Evolutionary conservation across 2,888 invertebrate genomes (phyloP), one percentile per base, ranked within the genome.

Genomic region (Biston stratarius): DNA sequence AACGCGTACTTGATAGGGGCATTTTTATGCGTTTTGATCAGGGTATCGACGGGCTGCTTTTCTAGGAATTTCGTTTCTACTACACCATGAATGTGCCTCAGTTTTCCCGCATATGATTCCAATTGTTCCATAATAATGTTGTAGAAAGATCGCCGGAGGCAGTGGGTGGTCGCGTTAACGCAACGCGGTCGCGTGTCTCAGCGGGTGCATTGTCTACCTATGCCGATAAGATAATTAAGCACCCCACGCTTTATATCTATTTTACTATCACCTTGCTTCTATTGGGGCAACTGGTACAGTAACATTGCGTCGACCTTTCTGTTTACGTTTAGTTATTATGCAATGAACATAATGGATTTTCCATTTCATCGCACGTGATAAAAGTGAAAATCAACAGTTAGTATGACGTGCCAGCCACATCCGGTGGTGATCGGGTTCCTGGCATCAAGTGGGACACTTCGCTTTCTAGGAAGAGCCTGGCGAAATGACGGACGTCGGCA

Each of bases 321-420:
- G 48, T 56, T 60, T 61, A 56, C 45, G 42, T 49, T 52, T 40
- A 44, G 10, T 53, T 61, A 58, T 70, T 76, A 70, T 72, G 65
- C 67, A 74, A 73, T 14, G n/a, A 51, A 51, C 63, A 67, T 70
- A 73, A 74, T 71, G 64, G 65, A 75, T 76, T 74, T 73, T 78
- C 73, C 74, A 78, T 75, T 76, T 74, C 74, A 79, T 74, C 63
- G 71, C 69, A 74, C 81, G 79, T 81, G 83, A 87, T 90, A 90
- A 91, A 90, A 91, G 90, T 90, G 90, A 91, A 90, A 92, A 87
- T 86, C 70, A 83, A 87, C 84, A 80, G 87, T 88, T 86, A 83
- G 76, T 84, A 83, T 86, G 84, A 82, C 74, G 79, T 67, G 74
- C 77, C 73, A 72, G 80, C 81, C 81, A 83, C 80, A 83, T 91